A percentile compares a stretch with the other conserved stretches of the same genome.
These are phyloP conservation scores for Nilaparvata lugens DNA, from an alignment of 1,140 invertebrate species.

Conservation along the genomic window DNA sequence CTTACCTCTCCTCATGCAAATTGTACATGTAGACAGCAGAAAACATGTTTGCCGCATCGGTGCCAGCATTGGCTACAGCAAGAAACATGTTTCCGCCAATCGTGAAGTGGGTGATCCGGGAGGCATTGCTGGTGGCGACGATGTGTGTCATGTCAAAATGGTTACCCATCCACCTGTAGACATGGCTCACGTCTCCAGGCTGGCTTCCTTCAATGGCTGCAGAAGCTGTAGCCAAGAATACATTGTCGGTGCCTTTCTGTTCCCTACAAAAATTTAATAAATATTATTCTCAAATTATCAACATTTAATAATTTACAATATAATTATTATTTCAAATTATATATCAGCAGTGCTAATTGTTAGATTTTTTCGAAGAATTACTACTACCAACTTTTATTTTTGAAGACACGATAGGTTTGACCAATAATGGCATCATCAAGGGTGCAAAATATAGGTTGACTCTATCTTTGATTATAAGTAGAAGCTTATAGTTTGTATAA, in stretches of 20 bases:
- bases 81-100: slow-evolving; percentile 33
- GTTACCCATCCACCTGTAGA: slow-evolving; percentile 39
- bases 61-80: slow-evolving; percentile 36
- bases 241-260: not conserved
- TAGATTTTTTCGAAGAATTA: too few species aligned
- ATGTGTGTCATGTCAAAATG: slow-evolving; percentile 41
- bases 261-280: not conserved
- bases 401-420: too few species aligned
- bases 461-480: too few species aligned
- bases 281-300: too few species aligned
- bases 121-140: slow-evolving; percentile 33
- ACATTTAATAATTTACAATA: too few species aligned
- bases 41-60: too few species aligned
- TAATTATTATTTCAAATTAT: too few species aligned
- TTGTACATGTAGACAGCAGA: slow-evolving; percentile 10
- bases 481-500: too few species aligned
- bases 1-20: slow-evolving; percentile 31
- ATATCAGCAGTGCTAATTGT: too few species aligned
- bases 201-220: not conserved
- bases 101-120: slow-evolving; percentile 34
- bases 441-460: too few species aligned
- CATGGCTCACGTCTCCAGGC: not conserved
- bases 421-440: too few species aligned
- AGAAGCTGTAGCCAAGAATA: not conserved
- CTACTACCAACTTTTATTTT: too few species aligned